Conservation (phyloP, 2,797 vertebrate genomes). For the Alca torda region DNA sequence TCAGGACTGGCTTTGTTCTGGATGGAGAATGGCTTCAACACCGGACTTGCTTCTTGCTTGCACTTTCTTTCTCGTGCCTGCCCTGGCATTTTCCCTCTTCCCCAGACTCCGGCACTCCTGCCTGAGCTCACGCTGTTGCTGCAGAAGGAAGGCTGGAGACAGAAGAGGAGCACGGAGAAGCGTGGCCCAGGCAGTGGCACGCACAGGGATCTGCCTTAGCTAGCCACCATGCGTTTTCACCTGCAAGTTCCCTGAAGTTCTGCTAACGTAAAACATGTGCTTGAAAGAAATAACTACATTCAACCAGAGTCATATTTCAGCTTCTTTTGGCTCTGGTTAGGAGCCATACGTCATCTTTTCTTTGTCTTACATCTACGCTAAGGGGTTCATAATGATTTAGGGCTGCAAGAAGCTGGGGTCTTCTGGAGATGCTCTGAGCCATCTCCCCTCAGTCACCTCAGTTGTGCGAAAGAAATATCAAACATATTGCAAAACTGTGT, state of each 20-base stretch:
- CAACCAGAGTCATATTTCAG: background rate
- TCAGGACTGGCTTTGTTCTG: background rate
- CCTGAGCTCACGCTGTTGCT: background rate
- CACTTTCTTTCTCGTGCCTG: background rate
- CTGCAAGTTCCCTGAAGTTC: background rate
- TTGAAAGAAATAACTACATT: background rate
- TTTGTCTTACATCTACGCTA: background rate
- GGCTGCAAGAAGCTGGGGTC: background rate
- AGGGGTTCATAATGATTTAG: conserved; percentile 1
- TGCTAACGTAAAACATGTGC: background rate
- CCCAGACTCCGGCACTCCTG: background rate
- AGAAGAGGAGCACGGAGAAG: background rate
- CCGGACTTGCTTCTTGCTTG: background rate
- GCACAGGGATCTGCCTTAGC: background rate
- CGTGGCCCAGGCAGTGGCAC: background rate
- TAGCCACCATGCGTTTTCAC: background rate
- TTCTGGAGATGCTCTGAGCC: background rate
- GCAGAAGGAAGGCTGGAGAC: background rate
- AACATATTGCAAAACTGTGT: background rate
- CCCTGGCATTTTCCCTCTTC: background rate
- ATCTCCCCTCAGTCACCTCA: background rate
- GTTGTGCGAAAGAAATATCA: background rate
- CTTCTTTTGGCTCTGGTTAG: background rate
- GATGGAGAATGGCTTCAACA: background rate
- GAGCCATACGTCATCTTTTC: background rate